These are phyloP conservation scores for Myathropa florea DNA, from an alignment of 2,888 invertebrate species.

Conservation along the genomic window DNA sequence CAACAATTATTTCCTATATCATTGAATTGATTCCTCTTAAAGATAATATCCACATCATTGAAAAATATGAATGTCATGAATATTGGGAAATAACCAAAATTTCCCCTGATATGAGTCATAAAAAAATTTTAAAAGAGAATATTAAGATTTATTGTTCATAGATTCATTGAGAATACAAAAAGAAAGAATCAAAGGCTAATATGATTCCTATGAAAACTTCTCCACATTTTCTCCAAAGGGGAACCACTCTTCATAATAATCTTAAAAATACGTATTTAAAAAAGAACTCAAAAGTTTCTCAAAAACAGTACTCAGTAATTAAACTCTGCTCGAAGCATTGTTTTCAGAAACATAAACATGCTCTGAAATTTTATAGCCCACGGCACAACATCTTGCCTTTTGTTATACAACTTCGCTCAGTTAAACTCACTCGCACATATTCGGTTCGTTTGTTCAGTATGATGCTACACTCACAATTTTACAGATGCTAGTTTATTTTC, in stretches of 20 bases:
- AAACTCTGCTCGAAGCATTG: conserved; percentile 23
- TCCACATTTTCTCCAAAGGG: too few relatives aligned
- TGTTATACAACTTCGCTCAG: conserved; percentile 46
- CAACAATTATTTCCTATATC: too few relatives aligned
- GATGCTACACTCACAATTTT: conserved; percentile 40
- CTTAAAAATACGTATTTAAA: not conserved
- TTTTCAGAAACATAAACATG: conserved; percentile 36
- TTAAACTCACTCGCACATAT: conserved; percentile 40
- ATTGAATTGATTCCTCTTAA: too few relatives aligned
- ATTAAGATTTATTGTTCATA: too few relatives aligned
- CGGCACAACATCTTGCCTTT: conserved; percentile 15
- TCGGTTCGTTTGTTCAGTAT: conserved; percentile 2
- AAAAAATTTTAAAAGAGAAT: not conserved
- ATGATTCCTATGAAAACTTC: not conserved
- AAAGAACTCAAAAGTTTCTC: conserved; percentile 7
- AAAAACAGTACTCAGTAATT: conserved; percentile 10
- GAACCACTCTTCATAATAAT: too few relatives aligned
- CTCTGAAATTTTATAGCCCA: conserved; percentile 4
- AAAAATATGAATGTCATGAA: not conserved
- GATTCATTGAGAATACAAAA: too few relatives aligned
- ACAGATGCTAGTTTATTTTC: conserved; percentile 65
- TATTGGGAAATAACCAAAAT: not conserved
- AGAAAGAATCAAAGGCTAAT: too few relatives aligned
- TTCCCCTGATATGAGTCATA: not conserved
- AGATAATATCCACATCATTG: not conserved